Base-by-base conservation (phyloP, 1,140 invertebrate species). In the Cephus cinctus region DNA sequence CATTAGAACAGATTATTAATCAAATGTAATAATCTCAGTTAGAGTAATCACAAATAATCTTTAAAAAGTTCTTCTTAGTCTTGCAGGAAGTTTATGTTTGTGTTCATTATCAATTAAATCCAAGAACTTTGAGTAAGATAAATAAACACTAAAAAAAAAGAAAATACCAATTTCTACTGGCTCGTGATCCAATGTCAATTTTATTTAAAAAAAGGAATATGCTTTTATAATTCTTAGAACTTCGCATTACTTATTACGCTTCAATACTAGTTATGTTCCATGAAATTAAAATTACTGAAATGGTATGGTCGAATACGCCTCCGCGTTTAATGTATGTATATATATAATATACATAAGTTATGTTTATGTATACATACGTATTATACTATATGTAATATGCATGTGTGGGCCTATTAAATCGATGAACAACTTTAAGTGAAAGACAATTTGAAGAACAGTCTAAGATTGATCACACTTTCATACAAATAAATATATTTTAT, bases 401-500 rank as follows among this genome's bases (percentile, higher is more conserved):
- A 36, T 36, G 19, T 36, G 14, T 15, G 14, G 11, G 34, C 19
- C 19, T 14, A 18, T 15, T 36, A 36, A 12, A 12, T 36, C 19
- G 19, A 36, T 36, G 19, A 9, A 18, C 19, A 36, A 36, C 9
- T 36, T 36, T 36, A 18, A 36, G 19, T 18, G 9, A 15, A 36
- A 36, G 14, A 15, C 19, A 15, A 15, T 14, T 8, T 36, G 14
- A 36, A 36, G 14, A 15, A 36, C 34, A 36, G 34, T 36, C 34
- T 36, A n/a, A n/a, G n/a, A 36, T 18, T 15, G 15, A 36, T 36
- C 34, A 36, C 34, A 36, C 34, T 36, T 36, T 36, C 12, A 8
- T 36, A 36, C 19, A 36, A 36, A 36, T 36, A 36, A 36, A 4
- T 36, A 36, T 36, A n/a, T 36, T 36, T 6, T 8, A 18, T 36